Evolutionary conservation across 92 coral and sea anemone genomes (phyloP).

Genomic region (Porites lobata): DNA sequence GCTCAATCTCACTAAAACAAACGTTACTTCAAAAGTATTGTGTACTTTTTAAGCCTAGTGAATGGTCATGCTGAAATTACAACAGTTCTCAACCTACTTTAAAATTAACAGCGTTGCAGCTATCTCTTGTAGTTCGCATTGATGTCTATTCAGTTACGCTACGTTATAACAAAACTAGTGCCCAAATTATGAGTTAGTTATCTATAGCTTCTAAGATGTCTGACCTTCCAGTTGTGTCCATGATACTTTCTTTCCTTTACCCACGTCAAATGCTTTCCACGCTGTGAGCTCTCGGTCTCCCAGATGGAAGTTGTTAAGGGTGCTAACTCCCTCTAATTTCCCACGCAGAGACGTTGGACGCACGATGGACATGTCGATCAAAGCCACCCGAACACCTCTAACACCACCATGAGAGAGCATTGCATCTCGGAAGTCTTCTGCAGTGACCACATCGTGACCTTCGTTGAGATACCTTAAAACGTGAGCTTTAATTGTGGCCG

Average conservation of each 20-base stretch:
- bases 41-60: too few relatives aligned
- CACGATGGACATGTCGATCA: conserved; percentile 14
- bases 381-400: conserved; percentile 65
- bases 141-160: too few relatives aligned
- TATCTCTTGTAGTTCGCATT: too few relatives aligned
- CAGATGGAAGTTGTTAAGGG: conserved; percentile 56
- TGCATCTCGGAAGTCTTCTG: conserved; percentile 19
- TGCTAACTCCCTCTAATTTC: conserved; percentile 54
- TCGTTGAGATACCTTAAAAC: too few relatives aligned
- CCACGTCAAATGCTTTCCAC: conserved; percentile 71
- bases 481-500: too few relatives aligned
- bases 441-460: too few relatives aligned
- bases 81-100: too few relatives aligned
- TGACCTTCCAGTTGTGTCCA: conserved; percentile 51
- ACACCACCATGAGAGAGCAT: conserved; percentile 66
- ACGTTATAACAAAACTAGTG: neutral
- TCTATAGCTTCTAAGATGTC: neutral
- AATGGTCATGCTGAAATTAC: too few relatives aligned
- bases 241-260: conserved; percentile 58
- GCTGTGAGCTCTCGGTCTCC: conserved; percentile 25
- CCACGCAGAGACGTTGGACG: conserved; percentile 12
- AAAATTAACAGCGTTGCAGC: too few relatives aligned
- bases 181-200: neutral
- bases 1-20: too few relatives aligned
- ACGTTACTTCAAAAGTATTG: too few relatives aligned